Evolutionary conservation across 2,888 invertebrate species (phyloP).

Genomic region (Dromius quadrimaculatus): DNA sequence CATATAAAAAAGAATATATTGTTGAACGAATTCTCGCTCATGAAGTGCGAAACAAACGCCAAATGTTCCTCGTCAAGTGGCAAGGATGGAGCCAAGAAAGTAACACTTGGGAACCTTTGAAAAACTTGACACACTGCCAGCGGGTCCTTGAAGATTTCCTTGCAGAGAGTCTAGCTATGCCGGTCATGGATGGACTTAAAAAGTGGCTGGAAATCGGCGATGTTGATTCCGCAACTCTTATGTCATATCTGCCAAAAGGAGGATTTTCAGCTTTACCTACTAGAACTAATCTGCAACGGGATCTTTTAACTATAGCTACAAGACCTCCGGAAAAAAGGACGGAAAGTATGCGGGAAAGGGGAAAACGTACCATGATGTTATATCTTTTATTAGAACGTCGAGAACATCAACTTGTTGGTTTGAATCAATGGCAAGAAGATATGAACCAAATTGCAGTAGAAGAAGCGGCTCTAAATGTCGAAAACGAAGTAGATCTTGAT

Average conservation of each 20-base stretch:
- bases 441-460: constrained; percentile 79
- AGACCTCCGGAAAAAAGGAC: constrained; percentile 65
- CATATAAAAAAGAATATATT: constrained; percentile 73
- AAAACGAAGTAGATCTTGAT: constrained; percentile 87
- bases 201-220: constrained; percentile 60
- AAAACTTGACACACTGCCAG: constrained; percentile 79
- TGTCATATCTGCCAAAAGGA: constrained; percentile 63
- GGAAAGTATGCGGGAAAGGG: constrained; percentile 66
- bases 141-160: constrained; percentile 68
- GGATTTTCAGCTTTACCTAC: constrained; percentile 63
- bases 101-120: constrained; percentile 90
- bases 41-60: constrained; percentile 68
- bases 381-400: constrained; percentile 69
- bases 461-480: constrained; percentile 78
- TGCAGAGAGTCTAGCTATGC: constrained; percentile 57
- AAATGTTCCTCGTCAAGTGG: constrained; percentile 87
- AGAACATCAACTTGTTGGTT: constrained; percentile 71
- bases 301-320: constrained; percentile 67
- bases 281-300: constrained; percentile 64
- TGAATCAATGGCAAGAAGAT: constrained; percentile 80
- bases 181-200: constrained; percentile 58
- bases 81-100: constrained; percentile 77
- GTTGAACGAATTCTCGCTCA: constrained; percentile 83
- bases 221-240: constrained; percentile 66
- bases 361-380: constrained; percentile 68